Percentiles rank a stretch among this genome's conserved stretches.
Conservation (phyloP, 1,140 invertebrate genomes). For the Trinorchestia longiramus region DNA sequence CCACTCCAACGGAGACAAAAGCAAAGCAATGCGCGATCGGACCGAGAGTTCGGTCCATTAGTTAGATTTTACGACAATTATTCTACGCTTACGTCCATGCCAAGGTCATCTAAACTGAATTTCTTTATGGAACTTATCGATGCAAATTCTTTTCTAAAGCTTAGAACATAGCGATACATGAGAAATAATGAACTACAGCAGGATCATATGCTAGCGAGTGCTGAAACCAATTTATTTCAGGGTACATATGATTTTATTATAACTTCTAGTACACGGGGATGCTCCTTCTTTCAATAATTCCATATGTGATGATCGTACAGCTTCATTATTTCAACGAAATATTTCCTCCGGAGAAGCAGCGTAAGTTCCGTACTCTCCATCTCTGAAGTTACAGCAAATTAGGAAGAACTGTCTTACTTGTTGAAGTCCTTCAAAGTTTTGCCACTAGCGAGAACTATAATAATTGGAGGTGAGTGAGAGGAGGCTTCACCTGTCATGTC, state of each 20-base stretch:
- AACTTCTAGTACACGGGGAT: not conserved
- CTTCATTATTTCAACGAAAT: not conserved
- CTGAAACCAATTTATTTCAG: not conserved
- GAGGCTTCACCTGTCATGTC: not conserved
- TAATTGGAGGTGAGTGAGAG: not conserved
- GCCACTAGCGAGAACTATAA: not conserved
- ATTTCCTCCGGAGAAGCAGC: not conserved
- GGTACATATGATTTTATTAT: not conserved
- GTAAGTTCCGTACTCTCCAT: no score
- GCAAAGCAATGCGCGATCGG: not conserved
- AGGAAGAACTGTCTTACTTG: not conserved
- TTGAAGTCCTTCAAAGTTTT: not conserved
- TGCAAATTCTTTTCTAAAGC: not conserved
- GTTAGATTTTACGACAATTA: not conserved
- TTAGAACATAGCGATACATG: not conserved
- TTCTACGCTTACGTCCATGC: not conserved
- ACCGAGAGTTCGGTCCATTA: not conserved
- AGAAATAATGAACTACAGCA: not conserved
- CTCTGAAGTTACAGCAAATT: not conserved
- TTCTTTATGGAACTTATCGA: not conserved
- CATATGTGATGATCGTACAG: not conserved
- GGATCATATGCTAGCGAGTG: not conserved
- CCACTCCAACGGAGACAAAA: not conserved
- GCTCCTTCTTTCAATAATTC: not conserved
- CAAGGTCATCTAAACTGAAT: not conserved